Evolutionary conservation across 1,140 invertebrate species (phyloP).

Genomic region (Brachionus plicatilis): DNA sequence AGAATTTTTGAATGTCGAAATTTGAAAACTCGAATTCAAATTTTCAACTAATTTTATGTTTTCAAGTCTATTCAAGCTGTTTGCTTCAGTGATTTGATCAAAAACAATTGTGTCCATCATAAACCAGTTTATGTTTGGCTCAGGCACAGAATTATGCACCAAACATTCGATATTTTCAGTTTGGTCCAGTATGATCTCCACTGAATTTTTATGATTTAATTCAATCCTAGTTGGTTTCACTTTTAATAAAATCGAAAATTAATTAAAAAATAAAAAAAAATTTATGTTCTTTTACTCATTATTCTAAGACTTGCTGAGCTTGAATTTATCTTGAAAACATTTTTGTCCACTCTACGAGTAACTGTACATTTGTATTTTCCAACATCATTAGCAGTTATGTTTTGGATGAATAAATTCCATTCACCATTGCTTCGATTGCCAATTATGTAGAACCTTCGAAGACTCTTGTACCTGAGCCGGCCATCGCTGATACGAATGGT

Average conservation of each 20-base stretch:
- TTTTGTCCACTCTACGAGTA: neutral
- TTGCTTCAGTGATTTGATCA: neutral
- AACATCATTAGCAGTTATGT: conserved; percentile 8
- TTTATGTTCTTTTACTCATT: neutral
- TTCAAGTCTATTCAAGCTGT: neutral
- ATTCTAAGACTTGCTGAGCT: conserved; percentile 1
- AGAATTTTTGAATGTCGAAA: neutral
- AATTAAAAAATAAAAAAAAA: neutral
- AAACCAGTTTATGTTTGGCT: neutral
- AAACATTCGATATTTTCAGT: neutral
- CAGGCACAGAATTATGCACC: neutral
- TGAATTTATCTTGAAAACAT: neutral
- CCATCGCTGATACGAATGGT: neutral
- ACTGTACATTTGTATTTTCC: conserved; percentile 31
- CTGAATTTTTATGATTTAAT: neutral
- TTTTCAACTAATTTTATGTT: conserved; percentile 6
- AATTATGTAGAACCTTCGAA: neutral
- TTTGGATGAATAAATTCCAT: conserved; percentile 35
- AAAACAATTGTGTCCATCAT: neutral
- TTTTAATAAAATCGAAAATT: neutral
- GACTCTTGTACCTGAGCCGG: conserved; percentile 6
- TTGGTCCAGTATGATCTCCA: neutral
- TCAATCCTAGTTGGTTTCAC: neutral
- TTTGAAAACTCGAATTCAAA: neutral
- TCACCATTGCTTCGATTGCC: conserved; percentile 15